These are phyloP conservation scores for Lepidurus packardi DNA, from an alignment of 1,140 invertebrate genomes.

Conservation along the genomic window DNA sequence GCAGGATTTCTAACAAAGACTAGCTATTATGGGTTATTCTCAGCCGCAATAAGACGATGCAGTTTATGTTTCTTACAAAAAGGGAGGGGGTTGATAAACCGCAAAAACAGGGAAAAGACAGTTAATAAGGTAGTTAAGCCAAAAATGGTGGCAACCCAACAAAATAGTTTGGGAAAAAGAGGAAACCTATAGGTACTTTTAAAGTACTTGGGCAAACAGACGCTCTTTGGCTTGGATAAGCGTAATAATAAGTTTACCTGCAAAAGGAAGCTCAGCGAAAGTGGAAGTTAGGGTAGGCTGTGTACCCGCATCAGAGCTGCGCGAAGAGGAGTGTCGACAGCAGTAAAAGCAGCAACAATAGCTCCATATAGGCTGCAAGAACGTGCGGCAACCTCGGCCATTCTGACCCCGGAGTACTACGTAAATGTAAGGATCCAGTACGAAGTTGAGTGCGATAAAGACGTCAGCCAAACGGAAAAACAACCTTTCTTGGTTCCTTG, in stretches of 20 bases:
- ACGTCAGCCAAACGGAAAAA: conserved; percentile 62
- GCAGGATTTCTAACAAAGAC: too few species aligned
- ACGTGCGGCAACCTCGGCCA: conserved; percentile 34
- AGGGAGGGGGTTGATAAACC: background rate
- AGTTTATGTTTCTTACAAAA: conserved; percentile 1
- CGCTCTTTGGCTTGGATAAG: background rate
- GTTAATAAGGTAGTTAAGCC: background rate
- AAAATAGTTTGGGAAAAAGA: background rate
- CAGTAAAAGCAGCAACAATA: conserved; percentile 33
- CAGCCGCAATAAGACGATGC: background rate
- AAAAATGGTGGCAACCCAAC: background rate
- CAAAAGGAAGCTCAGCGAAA: background rate
- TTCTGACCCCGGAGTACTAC: conserved; percentile 56
- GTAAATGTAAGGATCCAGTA: conserved; percentile 73
- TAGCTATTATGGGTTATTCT: too few species aligned
- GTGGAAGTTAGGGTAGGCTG: background rate
- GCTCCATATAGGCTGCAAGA: conserved; percentile 38
- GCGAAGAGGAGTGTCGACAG: conserved; percentile 27
- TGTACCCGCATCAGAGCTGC: conserved; percentile 1
- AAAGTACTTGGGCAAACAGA: background rate
- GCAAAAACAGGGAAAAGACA: background rate
- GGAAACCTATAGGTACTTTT: background rate
- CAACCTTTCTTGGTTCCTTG: conserved; percentile 39
- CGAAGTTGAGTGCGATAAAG: conserved; percentile 72
- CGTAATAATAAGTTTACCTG: conserved; percentile 11